Evolutionary conservation across 2,888 invertebrate species (phyloP).

Genomic region (Eristalis arbustorum): DNA sequence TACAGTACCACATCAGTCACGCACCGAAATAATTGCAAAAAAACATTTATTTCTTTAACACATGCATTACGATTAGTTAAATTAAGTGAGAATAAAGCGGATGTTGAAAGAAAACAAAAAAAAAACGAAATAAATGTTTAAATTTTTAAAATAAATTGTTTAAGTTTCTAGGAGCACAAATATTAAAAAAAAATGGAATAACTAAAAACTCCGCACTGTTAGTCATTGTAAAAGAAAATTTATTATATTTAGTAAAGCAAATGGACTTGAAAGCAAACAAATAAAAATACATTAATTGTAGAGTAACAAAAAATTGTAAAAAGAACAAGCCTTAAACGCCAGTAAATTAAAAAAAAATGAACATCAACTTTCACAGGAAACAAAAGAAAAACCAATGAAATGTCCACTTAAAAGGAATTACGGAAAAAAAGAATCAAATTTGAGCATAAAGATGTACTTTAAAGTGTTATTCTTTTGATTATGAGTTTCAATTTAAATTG

Average conservation of each 20-base stretch:
- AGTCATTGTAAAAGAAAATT: conserved; percentile 45
- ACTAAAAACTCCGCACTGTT: conserved; percentile 64
- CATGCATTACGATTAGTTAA: conserved; percentile 26
- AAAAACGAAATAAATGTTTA: not conserved
- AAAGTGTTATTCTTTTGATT: conserved; percentile 20
- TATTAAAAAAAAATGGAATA: conserved; percentile 26
- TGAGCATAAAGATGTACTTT: not conserved
- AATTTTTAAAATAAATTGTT: conserved; percentile 59
- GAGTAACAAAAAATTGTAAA: conserved; percentile 42
- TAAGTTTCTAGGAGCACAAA: conserved; percentile 69
- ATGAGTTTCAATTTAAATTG: conserved; percentile 26
- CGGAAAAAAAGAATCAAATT: conserved; percentile 31
- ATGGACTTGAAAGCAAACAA: conserved; percentile 44
- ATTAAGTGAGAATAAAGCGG: conserved; percentile 39
- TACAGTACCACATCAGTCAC: not conserved
- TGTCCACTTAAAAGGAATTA: conserved; percentile 70
- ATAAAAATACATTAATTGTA: conserved; percentile 43
- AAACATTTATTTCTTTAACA: conserved; percentile 1
- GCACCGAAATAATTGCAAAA: not conserved
- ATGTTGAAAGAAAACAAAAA: conserved; percentile 1
- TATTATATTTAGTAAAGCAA: conserved; percentile 31
- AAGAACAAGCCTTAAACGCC: conserved; percentile 75
- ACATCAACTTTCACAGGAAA: conserved; percentile 40
- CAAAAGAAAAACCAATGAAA: conserved; percentile 35
- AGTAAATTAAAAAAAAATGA: conserved; percentile 62